These are phyloP conservation scores for Ethmia dodecea DNA, from an alignment of 2,888 invertebrate genomes.

Conservation along the genomic window DNA sequence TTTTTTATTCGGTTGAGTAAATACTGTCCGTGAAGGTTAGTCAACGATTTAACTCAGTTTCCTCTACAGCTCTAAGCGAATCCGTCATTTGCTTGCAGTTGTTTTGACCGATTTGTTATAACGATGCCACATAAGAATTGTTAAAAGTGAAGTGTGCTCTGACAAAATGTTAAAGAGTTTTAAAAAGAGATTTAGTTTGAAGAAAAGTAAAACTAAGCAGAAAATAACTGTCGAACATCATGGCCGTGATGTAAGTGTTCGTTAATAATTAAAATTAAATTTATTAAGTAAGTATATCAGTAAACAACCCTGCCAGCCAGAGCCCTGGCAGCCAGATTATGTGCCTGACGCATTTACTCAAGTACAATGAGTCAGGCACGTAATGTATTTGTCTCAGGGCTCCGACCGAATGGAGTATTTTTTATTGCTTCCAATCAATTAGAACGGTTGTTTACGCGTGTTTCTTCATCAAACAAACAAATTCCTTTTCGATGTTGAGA, in stretches of 20 bases:
- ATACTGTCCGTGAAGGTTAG: conserved; percentile 35
- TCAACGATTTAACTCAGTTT: conserved; percentile 24
- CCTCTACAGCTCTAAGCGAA: conserved; percentile 14
- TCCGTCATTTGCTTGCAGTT: background rate
- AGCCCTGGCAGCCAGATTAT: too few relatives aligned
- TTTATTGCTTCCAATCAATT: conserved; percentile 13
- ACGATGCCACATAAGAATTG: background rate
- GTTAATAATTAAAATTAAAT: too few relatives aligned
- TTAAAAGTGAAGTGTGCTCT: conserved; percentile 3
- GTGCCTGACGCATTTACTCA: too few relatives aligned
- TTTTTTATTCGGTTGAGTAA: conserved; percentile 39
- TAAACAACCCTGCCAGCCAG: too few relatives aligned
- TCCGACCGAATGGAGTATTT: conserved; percentile 19
- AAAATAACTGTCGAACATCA: conserved; percentile 22
- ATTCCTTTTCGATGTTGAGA: conserved; percentile 48
- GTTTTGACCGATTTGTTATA: background rate
- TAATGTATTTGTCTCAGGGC: too few relatives aligned
- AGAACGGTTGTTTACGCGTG: conserved; percentile 31
- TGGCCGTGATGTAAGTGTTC: too few relatives aligned
- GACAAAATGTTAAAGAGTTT: conserved; percentile 37
- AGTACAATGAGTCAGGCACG: too few relatives aligned
- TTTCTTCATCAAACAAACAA: conserved; percentile 54
- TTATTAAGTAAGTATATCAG: too few relatives aligned
- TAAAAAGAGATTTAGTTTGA: conserved; percentile 44
- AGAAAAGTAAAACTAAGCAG: conserved; percentile 29